Base-by-base conservation (phyloP, 2,888 invertebrate genomes). In the Drosophila diplacantha region DNA sequence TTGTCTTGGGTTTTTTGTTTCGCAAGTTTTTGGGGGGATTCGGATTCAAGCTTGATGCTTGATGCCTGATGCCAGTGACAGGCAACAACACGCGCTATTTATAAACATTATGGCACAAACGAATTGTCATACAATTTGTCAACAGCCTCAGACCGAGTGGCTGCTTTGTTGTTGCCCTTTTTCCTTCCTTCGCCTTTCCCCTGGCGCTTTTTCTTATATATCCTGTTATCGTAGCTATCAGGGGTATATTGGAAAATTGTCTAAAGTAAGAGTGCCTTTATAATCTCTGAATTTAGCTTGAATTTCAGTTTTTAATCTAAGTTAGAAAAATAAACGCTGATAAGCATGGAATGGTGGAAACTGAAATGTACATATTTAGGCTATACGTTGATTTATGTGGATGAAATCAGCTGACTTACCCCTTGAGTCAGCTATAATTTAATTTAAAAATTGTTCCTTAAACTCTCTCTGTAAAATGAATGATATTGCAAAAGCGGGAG, bases 61-160 rank as follows among this genome's bases (percentile, higher is more conserved):
- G 54, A 51, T 67, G 71, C 58, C 63, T 64, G 70, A 63, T 62
- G 75, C 69, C 53, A 53, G 62, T 73, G 73, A 72, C 72, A 69
- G 61, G 70, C 66, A 73, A 68, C 70, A 83, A 78, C 73, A 75
- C 69, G 64, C 74, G 75, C 78, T 81, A 81, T 83, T 84, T 84
- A 80, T 84, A 81, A 84, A 82, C 80, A 83, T 84, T 83, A 80
- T 83, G 75, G 83, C 79, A 79, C 83, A 82, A 82, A 83, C 83
- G 82, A 77, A 82, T 82, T 79, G 77, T 74, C 80, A 81, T 83
- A 81, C 75, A 77, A 84, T 83, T 84, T 84, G 83, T 83, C 84
- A 84, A 78, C 74, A 73, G 80, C 70, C 46, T 49, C 50, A 50
- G 62, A 44, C 43, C 59, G 54, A 67, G 68, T 62, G 69, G 64